These are phyloP conservation scores for Chaitophorus viminalis DNA, from an alignment of 2,888 invertebrate genomes.

Conservation along the genomic window DNA sequence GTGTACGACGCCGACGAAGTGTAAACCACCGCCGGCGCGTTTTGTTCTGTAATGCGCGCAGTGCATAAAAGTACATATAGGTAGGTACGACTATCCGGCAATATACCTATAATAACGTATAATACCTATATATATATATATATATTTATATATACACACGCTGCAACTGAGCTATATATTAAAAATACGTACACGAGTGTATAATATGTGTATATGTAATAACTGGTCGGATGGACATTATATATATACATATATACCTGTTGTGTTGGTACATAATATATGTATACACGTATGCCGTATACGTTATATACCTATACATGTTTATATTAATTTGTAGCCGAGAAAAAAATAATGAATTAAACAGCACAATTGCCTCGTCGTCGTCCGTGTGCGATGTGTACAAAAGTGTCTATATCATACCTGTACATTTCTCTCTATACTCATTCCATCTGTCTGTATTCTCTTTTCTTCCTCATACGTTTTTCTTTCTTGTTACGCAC, in stretches of 20 bases:
- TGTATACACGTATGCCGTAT: no score
- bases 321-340: neutral
- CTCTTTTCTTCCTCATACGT: no score
- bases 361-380: neutral
- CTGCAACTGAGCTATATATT: no score
- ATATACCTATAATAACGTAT: no score
- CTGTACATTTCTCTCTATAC: neutral
- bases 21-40: conserved; percentile 23
- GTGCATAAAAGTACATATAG: neutral
- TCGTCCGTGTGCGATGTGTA: neutral
- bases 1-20: conserved; percentile 4
- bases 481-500: no score
- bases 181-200: neutral
- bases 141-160: no score
- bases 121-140: no score
- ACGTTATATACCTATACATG: neutral
- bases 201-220: neutral
- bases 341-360: neutral
- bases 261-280: neutral
- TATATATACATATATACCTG: no score
- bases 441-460: neutral
- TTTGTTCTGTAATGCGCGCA: neutral
- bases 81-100: no score
- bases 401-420: neutral
- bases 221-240: neutral